Conservation (phyloP, 53 echinoderm and acorn worm species). For the Hippasteria phrygiana region DNA sequence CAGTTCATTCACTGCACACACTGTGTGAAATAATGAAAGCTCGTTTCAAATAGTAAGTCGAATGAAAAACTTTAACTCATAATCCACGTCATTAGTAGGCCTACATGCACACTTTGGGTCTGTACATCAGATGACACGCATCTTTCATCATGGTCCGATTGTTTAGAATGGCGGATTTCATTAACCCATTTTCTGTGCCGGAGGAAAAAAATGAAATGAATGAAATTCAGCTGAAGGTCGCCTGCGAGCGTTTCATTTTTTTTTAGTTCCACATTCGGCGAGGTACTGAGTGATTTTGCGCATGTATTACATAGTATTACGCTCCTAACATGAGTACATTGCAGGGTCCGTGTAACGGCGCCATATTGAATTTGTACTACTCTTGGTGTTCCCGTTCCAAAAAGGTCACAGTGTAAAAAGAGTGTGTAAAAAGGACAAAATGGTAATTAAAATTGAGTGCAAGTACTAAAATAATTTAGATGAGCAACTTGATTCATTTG, state of each 20-base stretch:
- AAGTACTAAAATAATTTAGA: too few species aligned
- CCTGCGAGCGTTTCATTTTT: background rate
- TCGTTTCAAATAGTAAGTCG: too few species aligned
- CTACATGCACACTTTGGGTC: background rate
- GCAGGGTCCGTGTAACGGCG: background rate
- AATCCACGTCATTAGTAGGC: too few species aligned
- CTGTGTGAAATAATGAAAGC: too few species aligned
- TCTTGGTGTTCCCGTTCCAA: too few species aligned
- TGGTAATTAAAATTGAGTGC: too few species aligned
- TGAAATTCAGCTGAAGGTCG: background rate
- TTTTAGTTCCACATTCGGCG: background rate
- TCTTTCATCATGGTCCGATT: slow-evolving; percentile 7
- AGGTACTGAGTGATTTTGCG: background rate
- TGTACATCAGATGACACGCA: background rate
- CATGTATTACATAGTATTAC: background rate
- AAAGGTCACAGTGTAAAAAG: too few species aligned
- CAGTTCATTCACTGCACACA: too few species aligned
- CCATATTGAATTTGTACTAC: too few species aligned
- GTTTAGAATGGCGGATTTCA: background rate
- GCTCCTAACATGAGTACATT: background rate
- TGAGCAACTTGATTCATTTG: too few species aligned
- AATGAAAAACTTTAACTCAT: too few species aligned
- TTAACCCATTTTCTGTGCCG: slow-evolving; percentile 3
- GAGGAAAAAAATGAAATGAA: background rate
- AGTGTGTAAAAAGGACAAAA: too few species aligned